phyloP scores from a whole-genome alignment of 2,888 invertebrate genomes.

The Temnothorax rugatulus region DNA sequence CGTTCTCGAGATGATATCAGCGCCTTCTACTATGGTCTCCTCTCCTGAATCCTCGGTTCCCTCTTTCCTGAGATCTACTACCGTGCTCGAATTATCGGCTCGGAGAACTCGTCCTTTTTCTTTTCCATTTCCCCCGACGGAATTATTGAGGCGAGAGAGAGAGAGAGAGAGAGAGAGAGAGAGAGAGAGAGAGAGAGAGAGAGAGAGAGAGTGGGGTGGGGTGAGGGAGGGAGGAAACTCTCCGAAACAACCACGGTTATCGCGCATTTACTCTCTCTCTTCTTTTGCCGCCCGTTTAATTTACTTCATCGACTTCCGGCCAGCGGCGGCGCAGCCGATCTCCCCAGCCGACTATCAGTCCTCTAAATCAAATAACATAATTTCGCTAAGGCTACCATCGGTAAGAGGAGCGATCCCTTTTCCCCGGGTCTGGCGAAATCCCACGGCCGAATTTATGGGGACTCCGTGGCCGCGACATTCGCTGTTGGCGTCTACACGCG shows the following conservation, averaged over 20 bases:
- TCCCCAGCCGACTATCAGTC: slow-evolving; percentile 67
- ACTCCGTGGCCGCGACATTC: slow-evolving; percentile 62
- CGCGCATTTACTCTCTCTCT: slow-evolving; percentile 28
- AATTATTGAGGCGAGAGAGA: slow-evolving; percentile 36
- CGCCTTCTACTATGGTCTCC: slow-evolving; percentile 10
- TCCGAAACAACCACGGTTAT: slow-evolving; percentile 36
- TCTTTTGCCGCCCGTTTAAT: slow-evolving; percentile 71
- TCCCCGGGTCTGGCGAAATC: slow-evolving; percentile 65
- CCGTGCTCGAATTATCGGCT: slow-evolving; percentile 68
- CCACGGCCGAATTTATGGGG: slow-evolving; percentile 75
- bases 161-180: too few species aligned
- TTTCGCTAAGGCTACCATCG: slow-evolving; percentile 67
- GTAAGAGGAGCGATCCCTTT: slow-evolving; percentile 38
- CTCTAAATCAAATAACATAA: slow-evolving; percentile 75
- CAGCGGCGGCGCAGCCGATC: slow-evolving; percentile 41
- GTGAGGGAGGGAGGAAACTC: not conserved
- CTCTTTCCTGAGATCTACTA: slow-evolving; percentile 18
- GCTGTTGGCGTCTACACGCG: slow-evolving; percentile 18
- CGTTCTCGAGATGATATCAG: slow-evolving; percentile 60
- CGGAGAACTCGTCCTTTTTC: slow-evolving; percentile 53
- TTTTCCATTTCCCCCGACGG: slow-evolving; percentile 43
- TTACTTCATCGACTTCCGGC: slow-evolving; percentile 67
- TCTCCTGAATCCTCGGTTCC: not conserved
- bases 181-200: slow-evolving; percentile 12
- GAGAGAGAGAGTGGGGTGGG: not conserved